Evolutionary conservation across 2,797 vertebrate genomes (phyloP), one percentile per base, ranked within the genome.

Genomic region (Hirundo rustica): DNA sequence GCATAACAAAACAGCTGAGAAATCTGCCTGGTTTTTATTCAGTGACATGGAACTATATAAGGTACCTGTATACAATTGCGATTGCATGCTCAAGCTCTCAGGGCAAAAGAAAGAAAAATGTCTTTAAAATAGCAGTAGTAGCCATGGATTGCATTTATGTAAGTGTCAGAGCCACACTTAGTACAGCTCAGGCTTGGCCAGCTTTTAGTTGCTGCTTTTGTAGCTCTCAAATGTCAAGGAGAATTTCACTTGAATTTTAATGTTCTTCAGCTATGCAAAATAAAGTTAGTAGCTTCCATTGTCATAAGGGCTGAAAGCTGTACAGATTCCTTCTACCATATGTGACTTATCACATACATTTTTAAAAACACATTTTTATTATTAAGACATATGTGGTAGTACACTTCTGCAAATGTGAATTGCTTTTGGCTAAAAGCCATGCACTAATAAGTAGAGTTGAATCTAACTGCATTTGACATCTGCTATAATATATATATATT

Each of bases 351-450:
- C 97, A 97, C 96, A 97, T 95, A 96, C 92, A 96, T 97, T 98
- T 97, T 97, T 97, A 95, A 97, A 97, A 95, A 96, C 93, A 96
- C 95, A 93, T 97, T 97, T 98, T 95, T 97, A 93, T 97, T 98
- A 97, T 98, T 98, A 98, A 98, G 97, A 97, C 96, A 97, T 97
- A 97, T 97, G 96, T 97, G 96, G 97, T 96, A 97, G 85, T 97
- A 97, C 90, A 97, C 93, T 97, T 97, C 97, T 96, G 92, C 92
- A 97, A 97, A 98, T 97, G 95, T 95, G 95, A 97, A 97, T 97
- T 95, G 97, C 96, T 98, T 97, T 98, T 98, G 98, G 97, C 97
- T 97, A 97, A 97, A 97, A 97, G 96, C 97, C 97, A 97, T 89
- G 94, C 93, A 96, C 97, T 97, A 97, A 98, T 98, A 97, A 98